These are phyloP conservation scores for Polypterus bichir DNA, from an alignment of 2,113 vertebrate genomes.

Conservation along the genomic window DNA sequence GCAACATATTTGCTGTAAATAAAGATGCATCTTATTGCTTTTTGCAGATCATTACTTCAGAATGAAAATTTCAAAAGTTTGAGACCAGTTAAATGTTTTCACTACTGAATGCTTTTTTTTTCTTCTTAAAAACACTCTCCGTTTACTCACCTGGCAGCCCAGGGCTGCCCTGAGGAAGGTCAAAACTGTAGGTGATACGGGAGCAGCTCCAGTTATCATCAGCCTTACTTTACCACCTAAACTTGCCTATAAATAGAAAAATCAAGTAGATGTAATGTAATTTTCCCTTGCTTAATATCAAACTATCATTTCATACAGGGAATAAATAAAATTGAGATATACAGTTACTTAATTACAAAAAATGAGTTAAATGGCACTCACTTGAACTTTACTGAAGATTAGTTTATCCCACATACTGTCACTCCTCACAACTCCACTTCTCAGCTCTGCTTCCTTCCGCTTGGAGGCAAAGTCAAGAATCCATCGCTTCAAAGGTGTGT, in stretches of 20 bases:
- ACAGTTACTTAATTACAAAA: too few relatives aligned
- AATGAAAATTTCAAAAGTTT: too few relatives aligned
- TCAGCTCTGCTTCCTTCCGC: slow-evolving; percentile 83
- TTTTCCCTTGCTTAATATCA: too few relatives aligned
- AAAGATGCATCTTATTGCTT: too few relatives aligned
- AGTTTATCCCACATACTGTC: slow-evolving; percentile 93
- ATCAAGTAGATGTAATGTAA: too few relatives aligned
- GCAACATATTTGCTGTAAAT: too few relatives aligned
- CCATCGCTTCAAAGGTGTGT: slow-evolving; percentile 79
- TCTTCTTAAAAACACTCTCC: too few relatives aligned
- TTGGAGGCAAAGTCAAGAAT: slow-evolving; percentile 82
- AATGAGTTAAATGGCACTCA: slow-evolving; percentile 17
- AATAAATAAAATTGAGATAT: too few relatives aligned
- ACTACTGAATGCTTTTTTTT: too few relatives aligned
- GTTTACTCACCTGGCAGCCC: slow-evolving; percentile 78
- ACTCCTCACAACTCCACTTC: slow-evolving; percentile 72
- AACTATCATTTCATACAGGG: too few relatives aligned
- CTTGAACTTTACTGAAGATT: slow-evolving; percentile 93
- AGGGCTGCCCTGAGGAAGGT: slow-evolving; percentile 82
- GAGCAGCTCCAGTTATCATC: slow-evolving; percentile 88
- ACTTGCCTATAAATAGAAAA: slow-evolving; percentile 51
- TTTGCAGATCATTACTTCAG: too few relatives aligned
- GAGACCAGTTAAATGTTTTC: too few relatives aligned
- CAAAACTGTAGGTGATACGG: slow-evolving; percentile 78
- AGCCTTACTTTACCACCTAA: slow-evolving; percentile 79